These are phyloP conservation scores for Nothocercus julius DNA, from an alignment of 2,113 vertebrate genomes.

Conservation along the genomic window DNA sequence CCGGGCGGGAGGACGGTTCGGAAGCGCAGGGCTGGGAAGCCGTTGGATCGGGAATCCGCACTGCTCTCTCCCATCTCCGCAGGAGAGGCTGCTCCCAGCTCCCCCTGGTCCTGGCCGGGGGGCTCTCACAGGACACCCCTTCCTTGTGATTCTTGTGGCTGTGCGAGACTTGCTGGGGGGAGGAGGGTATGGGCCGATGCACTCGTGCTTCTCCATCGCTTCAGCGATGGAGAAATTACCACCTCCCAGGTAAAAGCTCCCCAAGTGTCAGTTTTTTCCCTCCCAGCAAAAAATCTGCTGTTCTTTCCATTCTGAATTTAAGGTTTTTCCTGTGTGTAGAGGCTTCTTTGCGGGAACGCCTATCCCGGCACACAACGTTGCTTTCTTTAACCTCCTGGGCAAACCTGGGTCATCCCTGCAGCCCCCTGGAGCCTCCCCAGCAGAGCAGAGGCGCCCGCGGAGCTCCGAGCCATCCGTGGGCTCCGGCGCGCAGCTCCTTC, in stretches of 20 bases:
- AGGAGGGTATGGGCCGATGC: not conserved
- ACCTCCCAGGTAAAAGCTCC: not conserved
- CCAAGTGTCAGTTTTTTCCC: not conserved
- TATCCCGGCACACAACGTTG: not conserved
- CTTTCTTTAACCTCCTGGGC: not conserved
- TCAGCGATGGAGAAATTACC: accelerated
- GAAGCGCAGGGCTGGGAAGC: not conserved
- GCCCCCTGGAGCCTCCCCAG: not conserved
- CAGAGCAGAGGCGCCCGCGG: not conserved
- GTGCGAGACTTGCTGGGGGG: not conserved
- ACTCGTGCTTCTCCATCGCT: not conserved
- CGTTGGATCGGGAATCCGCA: not conserved
- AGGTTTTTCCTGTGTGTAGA: not conserved
- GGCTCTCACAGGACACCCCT: not conserved
- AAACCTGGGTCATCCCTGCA: not conserved
- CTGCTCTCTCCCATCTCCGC: not conserved
- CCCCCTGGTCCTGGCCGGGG: not conserved
- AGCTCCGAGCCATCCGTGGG: not conserved
- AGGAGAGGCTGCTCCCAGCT: not conserved
- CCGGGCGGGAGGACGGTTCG: not conserved
- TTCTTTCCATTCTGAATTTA: not conserved
- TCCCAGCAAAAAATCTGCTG: not conserved
- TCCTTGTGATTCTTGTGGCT: accelerated
- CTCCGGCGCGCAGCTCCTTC: not conserved
- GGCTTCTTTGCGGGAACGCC: not conserved